phyloP scores from a whole-genome alignment of 2,113 vertebrate genomes.

The Pangasianodon gigas region DNA sequence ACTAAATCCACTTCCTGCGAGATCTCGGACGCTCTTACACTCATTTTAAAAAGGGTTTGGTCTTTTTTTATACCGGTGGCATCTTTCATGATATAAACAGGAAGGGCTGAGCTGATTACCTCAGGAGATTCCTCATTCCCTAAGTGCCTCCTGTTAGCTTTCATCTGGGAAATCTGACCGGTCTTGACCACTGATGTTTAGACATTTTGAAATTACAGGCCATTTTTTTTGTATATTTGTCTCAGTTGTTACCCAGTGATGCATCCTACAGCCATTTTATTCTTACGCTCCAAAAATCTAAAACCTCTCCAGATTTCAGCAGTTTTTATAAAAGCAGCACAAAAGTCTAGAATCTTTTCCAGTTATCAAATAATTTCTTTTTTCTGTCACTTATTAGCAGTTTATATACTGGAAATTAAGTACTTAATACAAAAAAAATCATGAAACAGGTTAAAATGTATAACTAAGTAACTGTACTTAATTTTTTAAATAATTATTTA shows the following conservation, averaged over 20 bases:
- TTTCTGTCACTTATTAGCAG: neutral
- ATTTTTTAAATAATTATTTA: neutral
- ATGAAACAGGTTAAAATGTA: neutral
- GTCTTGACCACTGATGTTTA: neutral
- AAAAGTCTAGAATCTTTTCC: neutral
- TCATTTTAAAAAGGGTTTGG: conserved; percentile 58
- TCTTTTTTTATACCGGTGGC: conserved; percentile 53
- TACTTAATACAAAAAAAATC: neutral
- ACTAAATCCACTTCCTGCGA: conserved; percentile 61
- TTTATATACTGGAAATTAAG: neutral
- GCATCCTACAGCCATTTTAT: neutral
- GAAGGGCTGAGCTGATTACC: conserved; percentile 68
- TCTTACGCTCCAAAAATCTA: neutral
- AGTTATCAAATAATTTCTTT: neutral
- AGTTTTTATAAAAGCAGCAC: neutral
- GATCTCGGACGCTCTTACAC: conserved; percentile 65
- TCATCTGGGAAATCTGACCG: neutral
- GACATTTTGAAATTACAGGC: neutral
- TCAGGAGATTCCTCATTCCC: conserved; percentile 2
- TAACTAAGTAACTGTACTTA: neutral
- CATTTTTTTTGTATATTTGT: neutral
- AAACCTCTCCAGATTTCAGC: neutral
- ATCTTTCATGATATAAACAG: conserved; percentile 67
- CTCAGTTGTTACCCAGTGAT: neutral
- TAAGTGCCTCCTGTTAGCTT: neutral